A percentile compares a stretch with the other conserved stretches of the same genome.
Conservation (phyloP, 2,888 invertebrate genomes). For the Lissonota sp. region DNA sequence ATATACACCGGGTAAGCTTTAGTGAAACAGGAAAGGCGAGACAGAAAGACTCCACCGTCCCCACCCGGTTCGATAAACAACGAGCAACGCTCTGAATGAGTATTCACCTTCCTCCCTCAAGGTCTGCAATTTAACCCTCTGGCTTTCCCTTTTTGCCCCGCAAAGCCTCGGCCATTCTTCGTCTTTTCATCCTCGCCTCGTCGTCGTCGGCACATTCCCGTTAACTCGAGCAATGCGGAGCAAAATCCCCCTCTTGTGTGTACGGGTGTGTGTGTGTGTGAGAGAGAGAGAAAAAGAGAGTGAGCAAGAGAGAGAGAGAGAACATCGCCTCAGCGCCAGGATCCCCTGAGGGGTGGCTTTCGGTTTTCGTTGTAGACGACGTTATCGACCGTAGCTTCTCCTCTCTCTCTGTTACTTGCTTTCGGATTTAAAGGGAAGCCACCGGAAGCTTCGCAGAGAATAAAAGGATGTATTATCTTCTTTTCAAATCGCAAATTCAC, state of each 20-base stretch:
- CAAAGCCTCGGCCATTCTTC: conserved; percentile 38
- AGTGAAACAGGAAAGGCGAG: conserved; percentile 18
- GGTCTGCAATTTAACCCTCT: conserved; percentile 54
- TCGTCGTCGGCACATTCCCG: conserved; percentile 51
- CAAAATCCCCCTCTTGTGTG: not conserved
- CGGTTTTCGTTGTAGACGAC: conserved; percentile 73
- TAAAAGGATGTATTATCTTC: conserved; percentile 44
- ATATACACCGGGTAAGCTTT: not conserved
- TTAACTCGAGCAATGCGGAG: conserved; percentile 43
- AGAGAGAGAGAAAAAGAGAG: conserved; percentile 31
- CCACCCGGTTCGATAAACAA: conserved; percentile 73
- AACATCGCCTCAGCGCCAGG: conserved; percentile 44
- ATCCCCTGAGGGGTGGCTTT: conserved; percentile 62
- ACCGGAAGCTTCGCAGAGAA: conserved; percentile 57
- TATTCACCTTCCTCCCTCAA: conserved; percentile 54
- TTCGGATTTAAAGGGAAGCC: conserved; percentile 72
- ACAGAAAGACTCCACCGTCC: conserved; percentile 35
- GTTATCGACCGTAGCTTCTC: conserved; percentile 72
- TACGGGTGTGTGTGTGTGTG: conserved; percentile 37
- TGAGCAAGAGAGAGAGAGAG: conserved; percentile 30
- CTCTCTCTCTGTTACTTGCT: conserved; percentile 37
- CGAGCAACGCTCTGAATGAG: conserved; percentile 69
- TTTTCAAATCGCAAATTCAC: conserved; percentile 6
- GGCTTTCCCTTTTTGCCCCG: conserved; percentile 29
- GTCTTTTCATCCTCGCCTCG: conserved; percentile 51